Base-by-base conservation (phyloP, 2,888 invertebrate genomes). In the Microctonus brassicae region DNA sequence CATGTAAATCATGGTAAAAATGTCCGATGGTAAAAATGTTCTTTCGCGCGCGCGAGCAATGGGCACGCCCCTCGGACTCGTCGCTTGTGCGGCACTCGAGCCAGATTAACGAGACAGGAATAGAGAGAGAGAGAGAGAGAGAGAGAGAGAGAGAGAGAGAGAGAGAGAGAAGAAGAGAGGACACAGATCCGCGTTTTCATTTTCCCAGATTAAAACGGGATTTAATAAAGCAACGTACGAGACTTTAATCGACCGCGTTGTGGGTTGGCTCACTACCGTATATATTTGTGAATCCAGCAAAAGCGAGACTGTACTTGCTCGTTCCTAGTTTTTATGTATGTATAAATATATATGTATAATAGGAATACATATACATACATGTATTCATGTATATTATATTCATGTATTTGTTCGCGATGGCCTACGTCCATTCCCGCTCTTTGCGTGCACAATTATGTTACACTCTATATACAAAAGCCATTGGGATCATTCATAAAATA, bases 221-320 rank as follows among this genome's bases (percentile, higher is more conserved):
- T 84, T 83, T 84, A 84, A 84, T 84, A 84, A 84, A 84, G 82
- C 83, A 82, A 83, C 82, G 81, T 83, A 83, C 81, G 82, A 81
- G 81, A 79, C 77, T 82, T 83, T 84, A 84, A 84, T 83, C 84
- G 82, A 81, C 79, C 81, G 72, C 78, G 75, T 52, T 73, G 75
- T 71, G 79, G 78, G 76, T 76, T 66, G 78, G 75, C 76, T 77
- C 77, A 65, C 73, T 74, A 77, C 70, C 47, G 47, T 17, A 47
- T 47, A 47, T 47, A 20, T 47, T 47, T 6, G 67, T 47, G 65
- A 55, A 20, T 63, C 60, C 36, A 65, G 57, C 73, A 61, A 62
- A 33, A 64, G 34, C 24, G 33, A 72, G 66, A 64, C 70, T 67
- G 22, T 22, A 61, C 62, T 42, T 33, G 53, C 33, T 64, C 65